Evolutionary conservation across 2,113 vertebrate genomes (phyloP).

Genomic region (Apteryx owenii): DNA sequence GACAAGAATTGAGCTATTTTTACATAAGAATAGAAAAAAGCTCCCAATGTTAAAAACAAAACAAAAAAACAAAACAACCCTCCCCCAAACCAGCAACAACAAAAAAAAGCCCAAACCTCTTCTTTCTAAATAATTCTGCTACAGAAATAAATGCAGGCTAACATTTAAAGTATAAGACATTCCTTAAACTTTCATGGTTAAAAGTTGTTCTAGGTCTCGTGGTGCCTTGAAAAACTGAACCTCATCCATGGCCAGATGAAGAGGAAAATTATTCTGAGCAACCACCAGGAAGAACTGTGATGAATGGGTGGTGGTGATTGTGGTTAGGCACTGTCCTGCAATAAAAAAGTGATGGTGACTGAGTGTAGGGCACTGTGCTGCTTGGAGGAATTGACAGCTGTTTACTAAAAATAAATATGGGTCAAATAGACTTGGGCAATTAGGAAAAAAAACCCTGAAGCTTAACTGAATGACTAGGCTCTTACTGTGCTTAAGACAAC

Average conservation of each 20-base stretch:
- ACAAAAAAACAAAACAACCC: no score
- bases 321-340: background rate
- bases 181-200: background rate
- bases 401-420: background rate
- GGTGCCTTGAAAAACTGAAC: background rate
- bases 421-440: background rate
- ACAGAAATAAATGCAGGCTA: background rate
- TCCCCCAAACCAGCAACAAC: no score
- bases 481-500: background rate
- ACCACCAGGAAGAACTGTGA: background rate
- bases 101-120: background rate
- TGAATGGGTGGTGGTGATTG: background rate
- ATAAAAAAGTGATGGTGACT: background rate
- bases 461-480: background rate
- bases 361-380: background rate
- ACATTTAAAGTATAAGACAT: background rate
- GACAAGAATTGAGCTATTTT: background rate
- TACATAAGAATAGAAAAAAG: background rate
- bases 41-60: background rate
- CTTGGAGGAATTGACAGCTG: background rate
- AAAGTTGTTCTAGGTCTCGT: background rate
- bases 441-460: rapidly evolving
- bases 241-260: background rate
- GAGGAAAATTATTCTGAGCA: background rate
- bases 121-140: background rate